Evolutionary conservation across 2,113 vertebrate genomes (phyloP), one percentile per base, ranked within the genome.

Genomic region (Entosphenus tridentatus): DNA sequence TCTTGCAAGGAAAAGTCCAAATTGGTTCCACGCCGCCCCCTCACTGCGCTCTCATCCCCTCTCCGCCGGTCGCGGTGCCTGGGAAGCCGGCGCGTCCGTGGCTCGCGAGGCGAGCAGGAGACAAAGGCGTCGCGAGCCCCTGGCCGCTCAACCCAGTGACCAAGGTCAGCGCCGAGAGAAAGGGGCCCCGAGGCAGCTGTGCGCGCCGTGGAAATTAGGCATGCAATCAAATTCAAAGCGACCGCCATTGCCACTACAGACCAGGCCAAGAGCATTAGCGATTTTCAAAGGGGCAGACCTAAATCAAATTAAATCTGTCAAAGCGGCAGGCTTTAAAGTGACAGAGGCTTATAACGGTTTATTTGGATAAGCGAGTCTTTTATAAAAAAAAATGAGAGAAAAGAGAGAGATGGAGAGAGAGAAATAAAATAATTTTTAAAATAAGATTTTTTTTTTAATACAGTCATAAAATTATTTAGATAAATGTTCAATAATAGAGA

Each of bases 161-260:
- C 62, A 65, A 65, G 62, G 62, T 65, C 62, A 65, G 62, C 2
- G 21, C 5, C 39, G 62, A 21, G 21, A 65, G 62, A 65, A 65
- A 65, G 62, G 62, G 62, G 62, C 21, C 62, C 62, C n/a, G 62
- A 39, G n/a, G 62, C 62, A 65, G 62, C 62, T 65, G 62, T 65
- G 62, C n/a, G 10, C 62, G n/a, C 62, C 62, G 21, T 9, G 62
- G n/a, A 65, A 65, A 65, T 65, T 65, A 65, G 62, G n/a, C 62
- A 65, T 65, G 62, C 62, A 65, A 65, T 65, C 62, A 65, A 65
- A 65, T 65, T 65, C 62, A 65, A 65, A 65, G 62, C n/a, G n/a
- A 9, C 62, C 21, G 62, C 62, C 62, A 21, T 21, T 65, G 62
- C 62, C 62, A 21, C 62, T 65, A 21, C 62, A 65, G 62, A n/a